Evolutionary conservation across 2,888 invertebrate genomes (phyloP).

Genomic region (Platerodrilus igneus): DNA sequence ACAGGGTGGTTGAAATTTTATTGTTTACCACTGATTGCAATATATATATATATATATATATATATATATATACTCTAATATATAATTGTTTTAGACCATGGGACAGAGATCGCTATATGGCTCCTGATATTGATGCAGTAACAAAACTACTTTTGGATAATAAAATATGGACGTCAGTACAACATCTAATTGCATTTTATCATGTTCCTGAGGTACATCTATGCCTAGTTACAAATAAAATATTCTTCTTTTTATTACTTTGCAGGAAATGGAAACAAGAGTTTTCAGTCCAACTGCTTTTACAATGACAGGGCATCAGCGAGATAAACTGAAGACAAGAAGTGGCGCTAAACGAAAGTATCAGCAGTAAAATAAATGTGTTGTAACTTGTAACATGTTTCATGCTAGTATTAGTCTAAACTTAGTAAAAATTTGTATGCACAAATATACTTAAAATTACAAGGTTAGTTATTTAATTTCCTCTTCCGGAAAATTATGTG

Average conservation of each 20-base stretch:
- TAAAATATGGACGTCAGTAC: conserved; percentile 54
- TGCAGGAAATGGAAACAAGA: conserved; percentile 48
- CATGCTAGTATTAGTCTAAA: neutral
- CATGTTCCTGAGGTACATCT: conserved; percentile 43
- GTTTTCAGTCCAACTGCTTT: conserved; percentile 51
- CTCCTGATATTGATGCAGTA: conserved; percentile 60
- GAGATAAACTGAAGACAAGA: conserved; percentile 21
- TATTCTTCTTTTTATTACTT: conserved; percentile 1
- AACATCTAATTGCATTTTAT: conserved; percentile 46
- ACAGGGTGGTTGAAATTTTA: too few species aligned
- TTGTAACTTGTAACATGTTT: neutral
- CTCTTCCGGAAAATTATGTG: too few species aligned
- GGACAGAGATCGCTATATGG: conserved; percentile 60
- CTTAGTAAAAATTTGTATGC: neutral
- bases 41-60: too few species aligned
- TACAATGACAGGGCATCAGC: conserved; percentile 29
- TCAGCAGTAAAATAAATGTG: neutral
- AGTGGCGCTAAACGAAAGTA: conserved; percentile 2
- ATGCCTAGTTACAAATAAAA: neutral
- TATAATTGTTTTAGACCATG: conserved; percentile 52
- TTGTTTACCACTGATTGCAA: too few species aligned
- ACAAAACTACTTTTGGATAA: conserved; percentile 50
- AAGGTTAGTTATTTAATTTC: neutral
- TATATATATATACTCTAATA: too few species aligned
- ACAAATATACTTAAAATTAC: neutral